Percentiles rank a stretch among this genome's conserved stretches.
Evolutionary conservation across 2,797 vertebrate genomes (phyloP).

Genomic region (Phaenicophaeus curvirostris): DNA sequence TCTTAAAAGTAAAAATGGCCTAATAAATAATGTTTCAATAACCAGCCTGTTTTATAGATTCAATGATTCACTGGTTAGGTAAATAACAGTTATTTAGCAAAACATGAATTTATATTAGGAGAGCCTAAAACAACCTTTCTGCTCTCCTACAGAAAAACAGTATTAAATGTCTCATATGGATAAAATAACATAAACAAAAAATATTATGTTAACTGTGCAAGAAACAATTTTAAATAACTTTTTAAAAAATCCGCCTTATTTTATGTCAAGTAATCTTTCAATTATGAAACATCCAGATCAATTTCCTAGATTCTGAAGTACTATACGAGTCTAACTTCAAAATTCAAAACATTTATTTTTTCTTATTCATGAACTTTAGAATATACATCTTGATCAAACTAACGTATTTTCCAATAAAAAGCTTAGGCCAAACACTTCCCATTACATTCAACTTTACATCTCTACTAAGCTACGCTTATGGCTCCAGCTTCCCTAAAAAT

Average conservation of each 20-base stretch:
- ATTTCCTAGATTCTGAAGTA: background rate
- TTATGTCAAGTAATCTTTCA: background rate
- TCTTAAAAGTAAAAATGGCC: background rate
- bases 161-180: background rate
- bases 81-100: conserved; percentile 46
- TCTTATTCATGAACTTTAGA: background rate
- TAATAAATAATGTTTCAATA: conserved; percentile 43
- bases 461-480: background rate
- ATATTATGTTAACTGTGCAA: background rate
- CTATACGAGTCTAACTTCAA: background rate
- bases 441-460: background rate
- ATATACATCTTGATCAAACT: background rate
- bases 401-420: background rate
- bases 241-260: background rate
- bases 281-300: background rate
- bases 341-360: background rate
- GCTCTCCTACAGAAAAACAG: conserved; percentile 20
- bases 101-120: conserved; percentile 5
- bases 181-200: background rate
- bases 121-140: conserved; percentile 38
- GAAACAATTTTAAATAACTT: background rate
- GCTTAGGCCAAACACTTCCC: background rate
- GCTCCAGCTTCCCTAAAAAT: conserved; percentile 4
- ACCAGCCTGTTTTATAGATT: conserved; percentile 6
- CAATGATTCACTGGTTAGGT: conserved; percentile 29